Evolutionary conservation across 2,113 vertebrate genomes (phyloP), one percentile per base, ranked within the genome.

Genomic region (Glaucidium brasilianum): DNA sequence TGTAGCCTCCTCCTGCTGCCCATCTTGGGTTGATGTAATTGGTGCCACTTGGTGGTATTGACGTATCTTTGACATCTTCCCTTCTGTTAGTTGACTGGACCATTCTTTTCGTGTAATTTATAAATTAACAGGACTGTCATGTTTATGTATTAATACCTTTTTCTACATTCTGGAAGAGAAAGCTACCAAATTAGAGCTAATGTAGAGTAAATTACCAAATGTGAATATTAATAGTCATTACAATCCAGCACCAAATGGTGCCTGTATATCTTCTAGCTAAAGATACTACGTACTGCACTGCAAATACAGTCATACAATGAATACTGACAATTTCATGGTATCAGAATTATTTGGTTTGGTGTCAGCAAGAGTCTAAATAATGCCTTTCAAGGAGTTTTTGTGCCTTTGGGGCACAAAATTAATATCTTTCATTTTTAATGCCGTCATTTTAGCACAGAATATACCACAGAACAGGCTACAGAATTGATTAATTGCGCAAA

Each of bases 21-120:
- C 49, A 4, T 12, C n/a, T 13, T 0, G 0, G 15, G 23, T 21
- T 4, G 14, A 10, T 6, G 37, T 5, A 4, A 12, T 23, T 2
- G 2, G 29, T 49, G 58, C 39, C 29, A 5, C 21, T 12, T 19
- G 20, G 29, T 23, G n/a, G 5, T 32, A 26, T 3, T 68, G 32
- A 7, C 2, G 1, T 10, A 10, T 32, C 58, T 63, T 47, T 27
- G 58, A 2, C 27, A 5, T 23, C 60, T 32, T n/a, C 52, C 35
- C 27, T 22, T 56, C 50, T 23, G 25, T 34, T 58, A 41, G 27
- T 21, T 23, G 25, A 11, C 32, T 23, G 26, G n/a, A 62, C 21
- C 26, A 3, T 27, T 50, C 5, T 56, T 58, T 55, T 32, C 39
- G 15, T 35, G 3, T 15, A n/a, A 53, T 17, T 41, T 35, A 27